Conservation (phyloP, 2,888 invertebrate species). For the Leptinotarsa peninsularis region DNA sequence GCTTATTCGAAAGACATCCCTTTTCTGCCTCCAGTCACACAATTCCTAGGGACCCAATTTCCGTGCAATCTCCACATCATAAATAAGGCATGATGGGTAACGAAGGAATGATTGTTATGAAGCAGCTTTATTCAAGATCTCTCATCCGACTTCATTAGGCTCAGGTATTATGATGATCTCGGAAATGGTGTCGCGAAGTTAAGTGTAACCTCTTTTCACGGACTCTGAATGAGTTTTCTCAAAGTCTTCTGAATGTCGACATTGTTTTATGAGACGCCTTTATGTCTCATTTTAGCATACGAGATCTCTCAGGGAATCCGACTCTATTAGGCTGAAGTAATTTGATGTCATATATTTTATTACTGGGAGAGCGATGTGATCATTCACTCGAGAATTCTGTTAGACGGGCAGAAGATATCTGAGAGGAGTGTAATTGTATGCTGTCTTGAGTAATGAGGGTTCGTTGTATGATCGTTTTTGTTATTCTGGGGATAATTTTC, state of each 20-base stretch:
- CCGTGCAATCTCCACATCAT: constrained; percentile 11
- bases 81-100: constrained; percentile 9
- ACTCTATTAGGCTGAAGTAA: constrained; percentile 37
- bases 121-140: constrained; percentile 20
- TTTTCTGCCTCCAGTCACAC: not conserved
- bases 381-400: not conserved
- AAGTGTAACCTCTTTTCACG: constrained; percentile 40
- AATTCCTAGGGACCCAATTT: not conserved
- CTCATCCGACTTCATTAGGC: constrained; percentile 39
- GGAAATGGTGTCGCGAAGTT: constrained; percentile 42
- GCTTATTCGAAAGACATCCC: too few relatives aligned
- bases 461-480: not conserved
- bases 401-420: constrained; percentile 13
- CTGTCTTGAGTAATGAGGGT: constrained; percentile 9
- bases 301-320: constrained; percentile 26
- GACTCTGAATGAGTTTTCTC: constrained; percentile 46
- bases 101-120: constrained; percentile 4
- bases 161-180: constrained; percentile 45
- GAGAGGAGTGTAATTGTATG: constrained; percentile 16
- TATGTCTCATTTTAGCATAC: constrained; percentile 40
- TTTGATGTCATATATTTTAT: constrained; percentile 35
- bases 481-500: not conserved
- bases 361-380: constrained; percentile 20
- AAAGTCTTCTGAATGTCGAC: constrained; percentile 48
- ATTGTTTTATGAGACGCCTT: constrained; percentile 48